Conservation (phyloP, 1,140 invertebrate species). For the Steinernema feltiae region DNA sequence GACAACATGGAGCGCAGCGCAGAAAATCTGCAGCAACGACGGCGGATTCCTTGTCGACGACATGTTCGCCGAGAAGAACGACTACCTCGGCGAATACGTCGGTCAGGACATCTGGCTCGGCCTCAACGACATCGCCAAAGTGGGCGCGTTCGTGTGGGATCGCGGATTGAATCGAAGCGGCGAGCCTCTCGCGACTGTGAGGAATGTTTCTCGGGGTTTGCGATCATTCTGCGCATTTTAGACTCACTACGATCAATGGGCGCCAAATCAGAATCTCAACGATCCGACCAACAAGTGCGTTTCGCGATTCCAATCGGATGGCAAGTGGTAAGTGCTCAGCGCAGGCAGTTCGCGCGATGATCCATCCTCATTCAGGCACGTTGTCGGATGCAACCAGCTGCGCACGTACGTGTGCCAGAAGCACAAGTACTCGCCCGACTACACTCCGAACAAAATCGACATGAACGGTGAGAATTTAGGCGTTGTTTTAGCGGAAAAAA, state of each 20-base stretch:
- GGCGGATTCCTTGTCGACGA: slow-evolving; percentile 35
- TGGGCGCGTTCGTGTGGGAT: slow-evolving; percentile 24
- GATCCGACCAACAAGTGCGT: slow-evolving; percentile 25
- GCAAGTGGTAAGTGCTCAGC: slow-evolving; percentile 13
- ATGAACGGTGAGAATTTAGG: not conserved
- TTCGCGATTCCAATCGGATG: not conserved
- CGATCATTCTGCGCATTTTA: not conserved
- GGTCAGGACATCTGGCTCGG: slow-evolving; percentile 29
- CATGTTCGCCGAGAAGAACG: slow-evolving; percentile 19
- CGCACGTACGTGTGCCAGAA: slow-evolving; percentile 34
- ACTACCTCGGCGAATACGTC: not conserved
- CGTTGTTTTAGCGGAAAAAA: slow-evolving; percentile 1
- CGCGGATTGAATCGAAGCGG: slow-evolving; percentile 17
- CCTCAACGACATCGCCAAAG: slow-evolving; percentile 13
- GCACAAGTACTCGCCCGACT: slow-evolving; percentile 21
- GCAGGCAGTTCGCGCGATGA: not conserved
- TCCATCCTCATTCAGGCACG: not conserved
- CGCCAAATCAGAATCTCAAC: not conserved
- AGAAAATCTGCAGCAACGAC: slow-evolving; percentile 17
- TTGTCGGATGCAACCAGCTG: slow-evolving; percentile 12
- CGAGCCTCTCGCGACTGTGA: not conserved
- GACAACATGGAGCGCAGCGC: slow-evolving; percentile 15
- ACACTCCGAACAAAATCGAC: slow-evolving; percentile 12
- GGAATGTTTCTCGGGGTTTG: not conserved
- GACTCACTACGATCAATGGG: not conserved